phyloP scores from a whole-genome alignment of 2,113 vertebrate genomes.

The Notarius lentiginosus region DNA sequence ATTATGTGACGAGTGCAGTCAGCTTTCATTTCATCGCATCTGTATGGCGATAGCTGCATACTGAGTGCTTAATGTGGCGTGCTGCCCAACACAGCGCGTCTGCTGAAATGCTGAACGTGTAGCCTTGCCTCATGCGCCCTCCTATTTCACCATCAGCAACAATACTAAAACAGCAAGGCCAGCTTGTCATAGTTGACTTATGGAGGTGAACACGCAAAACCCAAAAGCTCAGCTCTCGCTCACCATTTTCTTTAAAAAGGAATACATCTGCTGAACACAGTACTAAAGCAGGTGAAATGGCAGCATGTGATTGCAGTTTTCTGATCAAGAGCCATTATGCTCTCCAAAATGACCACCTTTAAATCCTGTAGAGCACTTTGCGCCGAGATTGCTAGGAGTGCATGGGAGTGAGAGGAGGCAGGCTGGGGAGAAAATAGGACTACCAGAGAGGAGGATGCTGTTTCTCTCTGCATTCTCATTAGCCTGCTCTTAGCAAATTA shows the following conservation, averaged over 20 bases:
- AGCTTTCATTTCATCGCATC: neutral
- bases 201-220: slow-evolving; percentile 3
- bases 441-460: slow-evolving; percentile 21
- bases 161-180: slow-evolving; percentile 30
- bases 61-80: slow-evolving; percentile 38
- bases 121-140: neutral
- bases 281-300: slow-evolving; percentile 29
- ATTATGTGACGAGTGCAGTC: slow-evolving; percentile 29
- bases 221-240: slow-evolving; percentile 30
- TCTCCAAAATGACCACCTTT: slow-evolving; percentile 45
- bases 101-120: slow-evolving; percentile 28
- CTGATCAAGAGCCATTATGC: slow-evolving; percentile 50
- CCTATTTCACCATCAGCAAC: neutral
- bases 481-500: slow-evolving; percentile 45
- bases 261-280: slow-evolving; percentile 19
- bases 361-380: slow-evolving; percentile 42
- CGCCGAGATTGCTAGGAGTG: slow-evolving; percentile 38
- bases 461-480: slow-evolving; percentile 18
- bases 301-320: slow-evolving; percentile 43
- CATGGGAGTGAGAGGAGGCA: neutral
- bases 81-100: slow-evolving; percentile 19
- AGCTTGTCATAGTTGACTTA: slow-evolving; percentile 34
- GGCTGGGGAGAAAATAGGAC: slow-evolving; percentile 39
- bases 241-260: slow-evolving; percentile 28
- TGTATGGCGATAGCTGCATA: slow-evolving; percentile 29